Conservation (phyloP, 2,113 vertebrate genomes). For the Alligator sinensis region DNA sequence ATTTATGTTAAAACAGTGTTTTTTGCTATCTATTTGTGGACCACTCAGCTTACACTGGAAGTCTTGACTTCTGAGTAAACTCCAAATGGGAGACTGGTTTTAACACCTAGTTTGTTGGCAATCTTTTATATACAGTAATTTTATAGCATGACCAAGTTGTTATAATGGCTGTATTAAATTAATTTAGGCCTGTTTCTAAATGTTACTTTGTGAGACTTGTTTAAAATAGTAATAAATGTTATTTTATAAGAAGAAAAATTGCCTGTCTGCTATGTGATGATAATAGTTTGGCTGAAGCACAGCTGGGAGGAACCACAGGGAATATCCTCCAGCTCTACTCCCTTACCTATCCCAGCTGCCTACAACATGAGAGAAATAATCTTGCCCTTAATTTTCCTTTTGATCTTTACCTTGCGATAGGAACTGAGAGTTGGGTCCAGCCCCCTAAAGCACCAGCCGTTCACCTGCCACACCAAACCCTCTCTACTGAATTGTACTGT, state of each 20-base stretch:
- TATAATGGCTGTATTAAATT: constrained; percentile 78
- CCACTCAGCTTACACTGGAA: constrained; percentile 47
- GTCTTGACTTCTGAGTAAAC: constrained; percentile 56
- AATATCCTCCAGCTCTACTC: neutral
- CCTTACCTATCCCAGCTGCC: constrained; percentile 30
- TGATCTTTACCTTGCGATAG: constrained; percentile 28
- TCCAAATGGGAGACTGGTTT: constrained; percentile 75
- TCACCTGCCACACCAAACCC: neutral
- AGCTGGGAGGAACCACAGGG: neutral
- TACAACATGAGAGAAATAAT: neutral
- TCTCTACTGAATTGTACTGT: neutral
- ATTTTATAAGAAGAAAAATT: constrained; percentile 75
- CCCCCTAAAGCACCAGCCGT: neutral
- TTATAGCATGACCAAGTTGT: constrained; percentile 80
- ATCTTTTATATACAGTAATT: constrained; percentile 77
- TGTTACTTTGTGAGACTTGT: constrained; percentile 78
- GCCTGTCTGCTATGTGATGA: constrained; percentile 35
- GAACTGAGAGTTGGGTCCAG: neutral
- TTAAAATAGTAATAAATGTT: constrained; percentile 80
- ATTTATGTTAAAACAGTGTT: constrained; percentile 23
- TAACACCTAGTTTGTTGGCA: constrained; percentile 67
- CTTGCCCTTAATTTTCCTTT: neutral
- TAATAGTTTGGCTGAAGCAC: neutral
- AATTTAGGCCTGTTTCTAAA: constrained; percentile 78
- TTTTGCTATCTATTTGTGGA: neutral